Base-by-base conservation (phyloP, 2,888 invertebrate species). In the Macrosoma leucophasiata region DNA sequence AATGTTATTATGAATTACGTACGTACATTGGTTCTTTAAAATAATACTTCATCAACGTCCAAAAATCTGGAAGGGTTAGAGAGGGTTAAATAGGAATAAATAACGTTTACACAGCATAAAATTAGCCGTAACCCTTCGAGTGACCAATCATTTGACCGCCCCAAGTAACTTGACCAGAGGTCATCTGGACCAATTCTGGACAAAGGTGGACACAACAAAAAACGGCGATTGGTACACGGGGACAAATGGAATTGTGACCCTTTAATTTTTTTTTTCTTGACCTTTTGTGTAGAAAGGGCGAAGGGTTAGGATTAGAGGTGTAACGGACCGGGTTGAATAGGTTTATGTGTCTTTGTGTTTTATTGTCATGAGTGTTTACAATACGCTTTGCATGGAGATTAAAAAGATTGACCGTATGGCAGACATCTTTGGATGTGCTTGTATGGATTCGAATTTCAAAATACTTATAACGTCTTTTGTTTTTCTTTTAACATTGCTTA, bases 111-210 rank as follows among this genome's bases (percentile, higher is more conserved):
- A 48, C 40, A 43, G 38, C 44, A 41, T 46, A 41, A 46, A 38
- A 52, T 46, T 45, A 46, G 41, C 29, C 27, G 36, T 50, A 46
- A 52, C 58, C 62, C 62, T 37, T 41, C 51, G 46, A 51, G 46
- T 63, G 66, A 63, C 62, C 60, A 54, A 46, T 60, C 58, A 64
- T 66, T 61, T 46, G 47, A 59, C 51, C 57, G 66, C 73, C 75
- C 78, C 75, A 58, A 55, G 70, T 51, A 77, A 77, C 54, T 39
- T 52, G 75, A 78, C 62, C 67, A 33, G 48, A 68, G 82, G 81
- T 82, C 78, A 76, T 69, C 72, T 76, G 75, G 77, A 75, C 78
- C 76, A 68, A n/a, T 53, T 48, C 59, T 40, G 62, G 58, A 72
- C 71, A 77, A 75, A 64, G 62, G 64, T 64, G 60, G 52, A 55